Evolutionary conservation across 2,888 invertebrate genomes (phyloP).

Genomic region (Steinernema scapterisci): DNA sequence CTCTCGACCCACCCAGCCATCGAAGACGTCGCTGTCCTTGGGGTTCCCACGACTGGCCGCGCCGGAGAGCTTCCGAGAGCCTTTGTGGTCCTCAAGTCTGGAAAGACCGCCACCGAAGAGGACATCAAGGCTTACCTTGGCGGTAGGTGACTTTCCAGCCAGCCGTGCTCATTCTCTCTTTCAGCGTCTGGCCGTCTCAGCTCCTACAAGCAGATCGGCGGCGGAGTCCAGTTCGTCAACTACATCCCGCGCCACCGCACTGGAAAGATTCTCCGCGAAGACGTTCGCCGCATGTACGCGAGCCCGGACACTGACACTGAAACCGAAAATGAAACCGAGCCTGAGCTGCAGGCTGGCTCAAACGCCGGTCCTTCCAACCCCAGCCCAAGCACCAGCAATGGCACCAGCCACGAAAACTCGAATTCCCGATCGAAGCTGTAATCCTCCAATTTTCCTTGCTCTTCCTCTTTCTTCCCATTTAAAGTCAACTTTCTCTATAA

Average conservation of each 20-base stretch:
- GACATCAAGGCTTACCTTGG: background rate
- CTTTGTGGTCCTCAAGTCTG: background rate
- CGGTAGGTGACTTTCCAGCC: background rate
- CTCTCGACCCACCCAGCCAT: constrained; percentile 23
- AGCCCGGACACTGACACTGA: no score
- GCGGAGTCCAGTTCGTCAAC: constrained; percentile 32
- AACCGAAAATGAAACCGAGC: no score
- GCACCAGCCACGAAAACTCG: no score
- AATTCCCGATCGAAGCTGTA: no score
- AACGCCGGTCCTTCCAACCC: no score
- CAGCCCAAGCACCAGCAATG: no score
- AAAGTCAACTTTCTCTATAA: no score
- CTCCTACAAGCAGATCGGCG: constrained; percentile 27
- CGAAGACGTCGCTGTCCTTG: constrained; percentile 19
- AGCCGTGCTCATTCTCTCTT: background rate
- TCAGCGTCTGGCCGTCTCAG: background rate
- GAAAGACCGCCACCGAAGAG: background rate
- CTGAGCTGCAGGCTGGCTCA: no score
- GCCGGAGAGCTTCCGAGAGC: background rate
- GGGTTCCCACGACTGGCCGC: background rate
- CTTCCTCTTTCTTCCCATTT: no score
- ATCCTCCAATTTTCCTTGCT: no score
- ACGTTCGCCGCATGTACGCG: background rate
- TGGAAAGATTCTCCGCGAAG: constrained; percentile 28
- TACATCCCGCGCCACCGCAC: constrained; percentile 30